Evolutionary conservation across 2,113 vertebrate genomes (phyloP).

Genomic region (Diglossa brunneiventris): DNA sequence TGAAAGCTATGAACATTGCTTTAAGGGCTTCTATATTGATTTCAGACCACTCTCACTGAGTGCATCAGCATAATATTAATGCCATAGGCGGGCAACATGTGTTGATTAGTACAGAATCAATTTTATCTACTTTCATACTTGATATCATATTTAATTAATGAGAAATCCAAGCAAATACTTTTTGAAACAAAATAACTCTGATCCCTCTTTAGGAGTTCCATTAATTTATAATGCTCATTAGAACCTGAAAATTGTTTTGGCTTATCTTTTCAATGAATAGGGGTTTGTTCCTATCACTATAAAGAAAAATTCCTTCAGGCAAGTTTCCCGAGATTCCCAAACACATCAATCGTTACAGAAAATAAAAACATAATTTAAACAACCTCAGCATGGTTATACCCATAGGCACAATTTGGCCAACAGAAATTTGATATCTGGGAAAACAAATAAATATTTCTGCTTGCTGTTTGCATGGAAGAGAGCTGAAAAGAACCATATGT

Average conservation of each 20-base stretch:
- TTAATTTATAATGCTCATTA: background rate
- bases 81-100: background rate
- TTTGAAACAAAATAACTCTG: background rate
- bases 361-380: slow-evolving; percentile 12
- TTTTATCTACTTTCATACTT: background rate
- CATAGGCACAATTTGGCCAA: background rate
- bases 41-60: background rate
- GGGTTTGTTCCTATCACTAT: background rate
- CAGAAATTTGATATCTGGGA: background rate
- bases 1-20: background rate
- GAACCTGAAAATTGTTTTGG: background rate
- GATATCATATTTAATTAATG: background rate
- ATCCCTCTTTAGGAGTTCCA: background rate
- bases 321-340: background rate
- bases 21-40: background rate
- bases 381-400: background rate
- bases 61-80: background rate
- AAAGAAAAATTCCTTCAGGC: background rate
- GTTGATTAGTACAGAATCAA: background rate
- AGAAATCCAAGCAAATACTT: background rate
- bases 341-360: background rate
- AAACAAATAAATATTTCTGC: background rate
- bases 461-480: background rate
- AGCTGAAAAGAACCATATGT: background rate
- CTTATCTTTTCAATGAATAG: background rate